Conservation (phyloP, 1,140 invertebrate genomes). For the Mamestra configurata region DNA sequence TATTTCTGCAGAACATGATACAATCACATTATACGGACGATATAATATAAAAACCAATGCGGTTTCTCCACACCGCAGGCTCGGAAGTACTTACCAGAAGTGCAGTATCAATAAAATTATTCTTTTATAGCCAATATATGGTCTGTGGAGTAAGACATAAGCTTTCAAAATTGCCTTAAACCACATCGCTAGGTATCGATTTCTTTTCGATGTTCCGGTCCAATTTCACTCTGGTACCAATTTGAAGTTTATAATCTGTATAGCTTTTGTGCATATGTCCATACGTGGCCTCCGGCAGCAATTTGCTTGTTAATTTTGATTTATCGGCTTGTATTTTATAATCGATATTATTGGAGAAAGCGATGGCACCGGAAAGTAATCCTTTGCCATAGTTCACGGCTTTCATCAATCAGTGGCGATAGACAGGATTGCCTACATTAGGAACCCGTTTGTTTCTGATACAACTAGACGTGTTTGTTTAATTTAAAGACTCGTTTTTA, state of each 20-base stretch:
- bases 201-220: slow-evolving; percentile 73
- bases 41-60: slow-evolving; percentile 36
- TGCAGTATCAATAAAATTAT: slow-evolving; percentile 55
- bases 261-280: slow-evolving; percentile 51
- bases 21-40: slow-evolving; percentile 38
- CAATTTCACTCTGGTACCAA: slow-evolving; percentile 68
- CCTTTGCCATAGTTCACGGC: slow-evolving; percentile 69
- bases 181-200: slow-evolving; percentile 63
- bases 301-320: slow-evolving; percentile 70
- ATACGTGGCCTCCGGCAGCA: slow-evolving; percentile 59
- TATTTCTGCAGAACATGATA: slow-evolving; percentile 29
- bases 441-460: slow-evolving; percentile 34
- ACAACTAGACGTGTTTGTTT: slow-evolving; percentile 17
- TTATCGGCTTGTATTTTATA: slow-evolving; percentile 70
- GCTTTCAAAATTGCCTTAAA: slow-evolving; percentile 59
- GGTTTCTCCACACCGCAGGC: slow-evolving; percentile 41
- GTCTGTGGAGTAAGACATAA: slow-evolving; percentile 51
- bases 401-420: slow-evolving; percentile 33
- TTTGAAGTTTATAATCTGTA: slow-evolving; percentile 67
- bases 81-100: slow-evolving; percentile 43
- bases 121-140: slow-evolving; percentile 54
- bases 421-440: slow-evolving; percentile 40
- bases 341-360: slow-evolving; percentile 73
- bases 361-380: slow-evolving; percentile 63
- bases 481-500: neutral